Percentiles rank a stretch among this genome's conserved stretches.
Conservation (phyloP, 2,888 invertebrate genomes). For the Pterostichus madidus region DNA sequence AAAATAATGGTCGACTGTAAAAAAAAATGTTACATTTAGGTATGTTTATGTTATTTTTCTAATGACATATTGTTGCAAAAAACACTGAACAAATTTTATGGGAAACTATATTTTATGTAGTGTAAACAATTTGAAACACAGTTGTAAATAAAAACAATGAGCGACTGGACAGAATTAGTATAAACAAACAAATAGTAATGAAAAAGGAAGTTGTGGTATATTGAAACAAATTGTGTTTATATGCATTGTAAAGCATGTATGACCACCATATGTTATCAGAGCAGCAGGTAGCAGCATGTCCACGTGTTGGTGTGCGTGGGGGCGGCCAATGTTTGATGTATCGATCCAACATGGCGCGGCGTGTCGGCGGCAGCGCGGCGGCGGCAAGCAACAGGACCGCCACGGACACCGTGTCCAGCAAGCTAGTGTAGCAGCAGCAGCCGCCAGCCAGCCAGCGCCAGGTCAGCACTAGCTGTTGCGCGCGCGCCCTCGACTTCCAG, state of each 20-base stretch:
- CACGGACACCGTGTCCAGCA: conserved; percentile 2
- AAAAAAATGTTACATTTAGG: no score
- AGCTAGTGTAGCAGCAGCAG: not conserved
- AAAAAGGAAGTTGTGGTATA: no score
- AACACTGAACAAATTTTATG: not conserved
- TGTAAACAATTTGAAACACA: no score
- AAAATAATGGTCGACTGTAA: no score
- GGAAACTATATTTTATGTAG: no score
- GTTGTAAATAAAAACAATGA: no score
- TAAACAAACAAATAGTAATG: no score
- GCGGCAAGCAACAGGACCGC: conserved; percentile 26
- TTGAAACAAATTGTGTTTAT: no score
- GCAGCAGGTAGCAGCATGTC: conserved; percentile 37
- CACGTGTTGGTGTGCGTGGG: conserved; percentile 48
- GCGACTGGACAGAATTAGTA: no score
- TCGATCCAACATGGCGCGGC: conserved; percentile 70
- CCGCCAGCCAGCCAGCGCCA: no score
- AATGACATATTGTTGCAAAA: not conserved
- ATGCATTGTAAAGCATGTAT: not conserved
- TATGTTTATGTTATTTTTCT: not conserved
- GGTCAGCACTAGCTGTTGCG: not conserved
- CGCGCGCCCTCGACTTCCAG: not conserved
- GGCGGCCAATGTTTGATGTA: conserved; percentile 65
- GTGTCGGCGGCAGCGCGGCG: conserved; percentile 37
- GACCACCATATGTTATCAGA: conserved; percentile 40